phyloP scores from a whole-genome alignment of 2,113 vertebrate genomes.

The Bucco capensis region DNA sequence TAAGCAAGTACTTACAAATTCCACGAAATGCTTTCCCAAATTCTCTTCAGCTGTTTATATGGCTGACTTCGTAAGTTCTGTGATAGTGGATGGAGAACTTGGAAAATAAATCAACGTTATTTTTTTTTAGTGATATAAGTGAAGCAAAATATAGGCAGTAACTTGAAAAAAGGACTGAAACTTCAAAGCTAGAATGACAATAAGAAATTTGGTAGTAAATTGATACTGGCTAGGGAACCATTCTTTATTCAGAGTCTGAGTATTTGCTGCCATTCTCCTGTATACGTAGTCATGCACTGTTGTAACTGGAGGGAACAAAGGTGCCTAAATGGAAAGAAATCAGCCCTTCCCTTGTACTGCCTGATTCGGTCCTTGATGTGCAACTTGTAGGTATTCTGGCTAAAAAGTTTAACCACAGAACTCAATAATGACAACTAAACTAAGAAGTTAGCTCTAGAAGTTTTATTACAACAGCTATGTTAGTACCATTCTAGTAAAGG shows the following conservation, averaged over 20 bases:
- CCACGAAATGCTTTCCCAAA: not conserved
- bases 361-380: not conserved
- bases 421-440: not conserved
- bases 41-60: not conserved
- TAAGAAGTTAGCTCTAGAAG: not conserved
- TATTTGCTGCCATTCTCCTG: not conserved
- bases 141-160: not conserved
- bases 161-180: not conserved
- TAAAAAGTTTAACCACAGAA: not conserved
- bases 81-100: not conserved
- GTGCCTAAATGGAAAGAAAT: not conserved
- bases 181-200: not conserved
- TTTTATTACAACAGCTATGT: not conserved
- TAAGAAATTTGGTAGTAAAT: not conserved
- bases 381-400: not conserved
- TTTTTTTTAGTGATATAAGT: not conserved
- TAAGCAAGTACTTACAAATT: not conserved
- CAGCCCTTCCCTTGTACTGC: not conserved
- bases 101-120: not conserved
- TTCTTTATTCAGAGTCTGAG: not conserved
- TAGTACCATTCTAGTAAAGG: not conserved
- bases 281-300: not conserved
- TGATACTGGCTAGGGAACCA: not conserved
- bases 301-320: not conserved
- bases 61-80: not conserved